A percentile compares a stretch with the other conserved stretches of the same genome.
Evolutionary conservation across 2,797 vertebrate species (phyloP).

Genomic region (Enteromius unitaeniatus): DNA sequence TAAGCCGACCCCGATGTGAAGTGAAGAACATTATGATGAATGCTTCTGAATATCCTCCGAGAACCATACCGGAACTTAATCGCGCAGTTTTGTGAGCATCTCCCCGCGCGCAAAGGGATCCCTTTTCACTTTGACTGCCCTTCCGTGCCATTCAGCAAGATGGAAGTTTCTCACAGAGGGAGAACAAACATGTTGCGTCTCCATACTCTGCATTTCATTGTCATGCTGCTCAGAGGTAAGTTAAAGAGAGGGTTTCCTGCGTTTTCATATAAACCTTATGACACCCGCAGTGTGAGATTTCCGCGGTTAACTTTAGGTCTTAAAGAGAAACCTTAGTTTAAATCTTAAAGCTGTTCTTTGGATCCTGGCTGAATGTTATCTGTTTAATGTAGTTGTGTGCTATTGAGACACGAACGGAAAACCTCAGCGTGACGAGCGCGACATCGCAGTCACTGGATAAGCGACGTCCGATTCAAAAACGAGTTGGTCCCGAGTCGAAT

Average conservation of each 20-base stretch:
- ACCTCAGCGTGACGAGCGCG: neutral
- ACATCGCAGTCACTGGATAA: neutral
- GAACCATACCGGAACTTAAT: constrained; percentile 46
- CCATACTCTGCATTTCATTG: constrained; percentile 67
- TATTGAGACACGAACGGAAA: neutral
- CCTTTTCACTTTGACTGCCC: constrained; percentile 12
- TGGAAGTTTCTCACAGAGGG: constrained; percentile 57
- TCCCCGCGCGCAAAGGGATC: constrained; percentile 14
- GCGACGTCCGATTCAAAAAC: neutral
- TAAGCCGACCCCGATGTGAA: constrained; percentile 13
- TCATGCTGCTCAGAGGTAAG: constrained; percentile 80
- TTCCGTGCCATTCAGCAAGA: constrained; percentile 35
- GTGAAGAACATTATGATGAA: constrained; percentile 25
- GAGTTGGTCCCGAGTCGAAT: neutral
- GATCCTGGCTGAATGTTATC: neutral
- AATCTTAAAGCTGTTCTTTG: neutral
- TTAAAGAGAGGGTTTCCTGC: neutral
- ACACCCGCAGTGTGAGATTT: neutral
- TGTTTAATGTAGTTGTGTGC: neutral
- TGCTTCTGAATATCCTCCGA: constrained; percentile 11
- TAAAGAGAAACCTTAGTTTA: neutral
- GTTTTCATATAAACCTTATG: constrained; percentile 13
- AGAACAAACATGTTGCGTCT: constrained; percentile 81
- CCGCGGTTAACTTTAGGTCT: neutral
- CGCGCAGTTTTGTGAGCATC: constrained; percentile 41